These are phyloP conservation scores for Oceanodroma leucorhoa DNA, from an alignment of 2,797 vertebrate species.

Conservation along the genomic window DNA sequence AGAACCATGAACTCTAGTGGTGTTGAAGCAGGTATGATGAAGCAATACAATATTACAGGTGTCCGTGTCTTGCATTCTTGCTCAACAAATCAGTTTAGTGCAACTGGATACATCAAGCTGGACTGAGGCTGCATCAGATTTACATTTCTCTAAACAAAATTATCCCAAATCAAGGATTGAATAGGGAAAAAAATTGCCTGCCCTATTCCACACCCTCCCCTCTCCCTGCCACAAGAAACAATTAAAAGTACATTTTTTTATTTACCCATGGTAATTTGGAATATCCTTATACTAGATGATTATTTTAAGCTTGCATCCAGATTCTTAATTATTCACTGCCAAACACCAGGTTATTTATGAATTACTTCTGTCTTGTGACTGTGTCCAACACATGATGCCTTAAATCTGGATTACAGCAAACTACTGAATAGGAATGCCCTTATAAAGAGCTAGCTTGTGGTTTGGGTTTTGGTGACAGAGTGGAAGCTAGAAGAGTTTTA, in stretches of 20 bases:
- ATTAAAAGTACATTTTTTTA: neutral
- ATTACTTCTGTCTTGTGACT: neutral
- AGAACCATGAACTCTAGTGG: neutral
- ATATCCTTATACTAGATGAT: neutral
- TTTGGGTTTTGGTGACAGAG: neutral
- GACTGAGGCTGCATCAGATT: neutral
- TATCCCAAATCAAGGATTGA: neutral
- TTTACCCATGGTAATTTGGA: neutral
- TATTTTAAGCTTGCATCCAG: neutral
- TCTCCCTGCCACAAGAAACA: neutral
- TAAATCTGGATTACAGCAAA: neutral
- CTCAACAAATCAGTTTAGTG: neutral
- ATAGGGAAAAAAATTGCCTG: neutral
- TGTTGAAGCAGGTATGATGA: neutral
- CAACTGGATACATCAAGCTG: neutral
- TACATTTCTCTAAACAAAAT: neutral
- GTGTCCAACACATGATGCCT: neutral
- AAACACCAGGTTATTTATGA: neutral
- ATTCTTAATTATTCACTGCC: too few species aligned
- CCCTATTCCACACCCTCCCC: accelerated
- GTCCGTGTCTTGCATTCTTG: neutral
- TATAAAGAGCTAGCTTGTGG: neutral
- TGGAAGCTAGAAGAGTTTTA: neutral
- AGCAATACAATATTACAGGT: neutral
- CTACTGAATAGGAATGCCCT: neutral